phyloP scores from a whole-genome alignment of 92 coral and sea anemone genomes.

The Metridium senile region DNA sequence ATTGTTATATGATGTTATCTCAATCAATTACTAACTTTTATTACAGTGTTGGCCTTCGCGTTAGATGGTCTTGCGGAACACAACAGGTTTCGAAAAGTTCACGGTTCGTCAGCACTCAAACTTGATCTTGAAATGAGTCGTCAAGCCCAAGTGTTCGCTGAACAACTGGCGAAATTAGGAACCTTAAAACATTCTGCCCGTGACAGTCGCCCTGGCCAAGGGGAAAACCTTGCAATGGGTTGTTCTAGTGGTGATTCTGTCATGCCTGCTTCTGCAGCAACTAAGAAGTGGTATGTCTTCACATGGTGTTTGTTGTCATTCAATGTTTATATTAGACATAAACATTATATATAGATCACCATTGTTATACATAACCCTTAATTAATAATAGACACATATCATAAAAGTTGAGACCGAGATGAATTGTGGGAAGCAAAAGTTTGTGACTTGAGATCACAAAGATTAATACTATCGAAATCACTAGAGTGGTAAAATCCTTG shows the following conservation, averaged over 20 bases:
- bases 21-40: too few species aligned
- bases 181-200: constrained; percentile 76
- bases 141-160: constrained; percentile 78
- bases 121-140: constrained; percentile 65
- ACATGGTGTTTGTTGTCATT: too few species aligned
- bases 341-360: too few species aligned
- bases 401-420: too few species aligned
- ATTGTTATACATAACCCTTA: too few species aligned
- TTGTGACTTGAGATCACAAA: too few species aligned
- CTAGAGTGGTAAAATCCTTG: too few species aligned
- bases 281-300: constrained; percentile 72
- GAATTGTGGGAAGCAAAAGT: too few species aligned
- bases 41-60: constrained; percentile 59
- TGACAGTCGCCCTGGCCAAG: constrained; percentile 75
- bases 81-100: constrained; percentile 76
- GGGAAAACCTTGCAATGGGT: constrained; percentile 90
- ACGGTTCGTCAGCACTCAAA: constrained; percentile 54
- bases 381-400: too few species aligned
- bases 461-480: too few species aligned
- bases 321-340: too few species aligned
- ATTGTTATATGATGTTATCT: too few species aligned
- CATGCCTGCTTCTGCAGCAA: constrained; percentile 62
- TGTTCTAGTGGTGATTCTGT: constrained; percentile 72
- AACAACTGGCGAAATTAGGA: constrained; percentile 67
- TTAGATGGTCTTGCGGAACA: constrained; percentile 74